phyloP scores from a whole-genome alignment of 2,113 vertebrate genomes.

The Corythornis cristatus region DNA sequence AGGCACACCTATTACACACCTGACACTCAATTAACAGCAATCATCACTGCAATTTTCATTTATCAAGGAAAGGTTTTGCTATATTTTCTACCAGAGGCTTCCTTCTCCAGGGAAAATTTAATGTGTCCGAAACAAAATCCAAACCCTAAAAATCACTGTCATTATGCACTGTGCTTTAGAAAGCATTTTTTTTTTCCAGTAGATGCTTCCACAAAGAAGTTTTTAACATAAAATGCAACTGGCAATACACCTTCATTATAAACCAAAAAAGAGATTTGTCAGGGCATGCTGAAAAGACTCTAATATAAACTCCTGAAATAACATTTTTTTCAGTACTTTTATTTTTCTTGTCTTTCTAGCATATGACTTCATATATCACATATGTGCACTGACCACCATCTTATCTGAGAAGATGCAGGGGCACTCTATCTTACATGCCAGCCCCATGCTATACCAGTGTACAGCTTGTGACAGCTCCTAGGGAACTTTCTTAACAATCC shows the following conservation, averaged over 20 bases:
- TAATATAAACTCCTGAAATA: neutral
- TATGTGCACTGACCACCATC: rapidly evolving
- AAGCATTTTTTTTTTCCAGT: neutral
- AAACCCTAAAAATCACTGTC: neutral
- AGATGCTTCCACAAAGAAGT: neutral
- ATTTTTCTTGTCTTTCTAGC: neutral
- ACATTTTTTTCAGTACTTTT: neutral
- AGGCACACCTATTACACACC: neutral
- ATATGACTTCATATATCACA: neutral
- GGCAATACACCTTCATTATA: neutral
- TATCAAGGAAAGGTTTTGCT: neutral
- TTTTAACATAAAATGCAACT: neutral
- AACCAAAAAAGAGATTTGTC: neutral
- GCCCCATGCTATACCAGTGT: neutral
- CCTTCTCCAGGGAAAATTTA: neutral
- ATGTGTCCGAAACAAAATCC: neutral
- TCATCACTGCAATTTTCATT: neutral
- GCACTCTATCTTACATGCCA: neutral
- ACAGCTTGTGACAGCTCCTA: rapidly evolving
- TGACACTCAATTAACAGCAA: neutral
- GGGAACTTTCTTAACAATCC: neutral
- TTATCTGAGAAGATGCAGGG: neutral
- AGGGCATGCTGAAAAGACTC: rapidly evolving
- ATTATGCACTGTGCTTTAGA: neutral
- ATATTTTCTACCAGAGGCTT: neutral